A percentile compares a stretch with the other conserved stretches of the same genome.
Conservation (phyloP, 2,797 vertebrate genomes). For the Crax fasciolata region DNA sequence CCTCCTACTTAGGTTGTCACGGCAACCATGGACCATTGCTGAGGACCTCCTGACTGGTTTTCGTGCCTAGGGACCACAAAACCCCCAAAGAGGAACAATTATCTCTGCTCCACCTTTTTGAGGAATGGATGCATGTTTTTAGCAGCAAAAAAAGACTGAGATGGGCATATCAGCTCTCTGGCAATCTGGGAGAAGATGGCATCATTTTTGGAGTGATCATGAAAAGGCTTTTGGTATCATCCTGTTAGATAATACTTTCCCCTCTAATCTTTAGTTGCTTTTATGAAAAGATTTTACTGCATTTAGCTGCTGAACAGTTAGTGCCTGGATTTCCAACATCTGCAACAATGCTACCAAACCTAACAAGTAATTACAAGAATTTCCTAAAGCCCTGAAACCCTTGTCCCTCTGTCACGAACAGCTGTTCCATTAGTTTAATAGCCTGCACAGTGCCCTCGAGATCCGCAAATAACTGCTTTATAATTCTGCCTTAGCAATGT, state of each 20-base stretch:
- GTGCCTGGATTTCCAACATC: background rate
- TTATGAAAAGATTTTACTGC: background rate
- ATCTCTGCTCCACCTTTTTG: background rate
- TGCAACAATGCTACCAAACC: background rate
- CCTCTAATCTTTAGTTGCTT: background rate
- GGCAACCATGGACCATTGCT: background rate
- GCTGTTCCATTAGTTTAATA: constrained; percentile 68
- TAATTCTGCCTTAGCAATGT: background rate
- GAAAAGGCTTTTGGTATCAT: background rate
- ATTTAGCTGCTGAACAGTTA: background rate
- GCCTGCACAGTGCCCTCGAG: constrained; percentile 41
- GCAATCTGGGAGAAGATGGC: background rate
- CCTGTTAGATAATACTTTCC: background rate
- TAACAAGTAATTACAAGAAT: constrained; percentile 66
- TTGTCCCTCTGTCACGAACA: constrained; percentile 38
- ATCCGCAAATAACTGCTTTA: constrained; percentile 58
- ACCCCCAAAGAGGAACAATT: background rate
- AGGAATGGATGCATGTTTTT: background rate
- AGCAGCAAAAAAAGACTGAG: background rate
- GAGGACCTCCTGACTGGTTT: background rate
- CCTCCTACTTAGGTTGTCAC: fast-evolving
- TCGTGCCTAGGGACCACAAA: background rate
- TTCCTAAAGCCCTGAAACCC: constrained; percentile 34
- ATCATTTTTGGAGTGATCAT: background rate
- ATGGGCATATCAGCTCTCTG: background rate